Evolutionary conservation across 2,888 invertebrate species (phyloP).

Genomic region (Agriopis leucophaearia): DNA sequence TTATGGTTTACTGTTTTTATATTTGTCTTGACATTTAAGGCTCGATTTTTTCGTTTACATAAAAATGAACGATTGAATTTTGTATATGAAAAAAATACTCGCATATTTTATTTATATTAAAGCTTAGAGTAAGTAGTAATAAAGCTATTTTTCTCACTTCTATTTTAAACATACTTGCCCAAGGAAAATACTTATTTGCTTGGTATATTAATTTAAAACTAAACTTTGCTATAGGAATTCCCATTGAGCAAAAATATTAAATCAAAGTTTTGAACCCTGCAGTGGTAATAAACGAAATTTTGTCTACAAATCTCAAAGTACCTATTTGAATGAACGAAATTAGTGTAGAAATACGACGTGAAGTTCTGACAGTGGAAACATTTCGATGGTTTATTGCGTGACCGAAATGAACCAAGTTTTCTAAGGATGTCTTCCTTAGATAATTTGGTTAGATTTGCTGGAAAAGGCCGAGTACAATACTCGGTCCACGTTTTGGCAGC

Average conservation of each 20-base stretch:
- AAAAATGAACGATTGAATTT: no score
- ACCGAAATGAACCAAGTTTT: constrained; percentile 31
- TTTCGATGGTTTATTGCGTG: constrained; percentile 30
- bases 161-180: no score
- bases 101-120: no score
- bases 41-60: no score
- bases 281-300: constrained; percentile 19
- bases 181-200: background rate
- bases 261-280: constrained; percentile 5
- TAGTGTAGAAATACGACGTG: constrained; percentile 19
- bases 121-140: no score
- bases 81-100: no score
- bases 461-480: background rate
- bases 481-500: no score
- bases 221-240: constrained; percentile 2
- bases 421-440: constrained; percentile 11
- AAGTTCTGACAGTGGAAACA: constrained; percentile 32
- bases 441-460: constrained; percentile 8
- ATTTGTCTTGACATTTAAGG: no score
- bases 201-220: background rate
- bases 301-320: constrained; percentile 19
- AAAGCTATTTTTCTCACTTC: no score
- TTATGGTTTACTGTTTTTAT: no score
- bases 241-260: constrained; percentile 10
- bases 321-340: constrained; percentile 29